phyloP scores from a whole-genome alignment of 2,797 vertebrate genomes.

The Melanotaenia nigrans region DNA sequence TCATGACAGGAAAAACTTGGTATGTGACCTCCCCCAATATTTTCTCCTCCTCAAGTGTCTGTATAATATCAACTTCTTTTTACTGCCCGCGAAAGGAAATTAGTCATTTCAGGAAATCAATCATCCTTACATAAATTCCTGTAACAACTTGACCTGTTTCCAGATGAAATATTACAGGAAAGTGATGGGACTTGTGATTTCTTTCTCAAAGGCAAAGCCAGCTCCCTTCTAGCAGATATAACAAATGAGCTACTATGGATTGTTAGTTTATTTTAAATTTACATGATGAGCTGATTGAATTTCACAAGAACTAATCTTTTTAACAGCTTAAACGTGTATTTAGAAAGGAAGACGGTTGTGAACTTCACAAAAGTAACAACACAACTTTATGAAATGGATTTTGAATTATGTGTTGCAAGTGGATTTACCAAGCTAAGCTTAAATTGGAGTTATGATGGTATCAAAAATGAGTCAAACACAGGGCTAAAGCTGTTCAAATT shows the following conservation, averaged over 20 bases:
- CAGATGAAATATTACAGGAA: conserved; percentile 64
- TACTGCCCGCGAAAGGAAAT: conserved; percentile 70
- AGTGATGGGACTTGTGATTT: conserved; percentile 48
- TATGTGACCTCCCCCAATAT: conserved; percentile 56
- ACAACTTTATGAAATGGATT: conserved; percentile 39
- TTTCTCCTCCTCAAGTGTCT: conserved; percentile 60
- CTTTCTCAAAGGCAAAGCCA: conserved; percentile 44
- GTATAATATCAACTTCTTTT: conserved; percentile 69
- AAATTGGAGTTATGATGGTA: conserved; percentile 26
- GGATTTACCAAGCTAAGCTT: conserved; percentile 33
- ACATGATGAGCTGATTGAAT: conserved; percentile 46
- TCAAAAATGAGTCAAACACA: conserved; percentile 57
- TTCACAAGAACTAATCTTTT: conserved; percentile 42
- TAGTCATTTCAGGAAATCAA: conserved; percentile 79
- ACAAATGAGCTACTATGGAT: conserved; percentile 61
- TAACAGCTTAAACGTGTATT: conserved; percentile 40
- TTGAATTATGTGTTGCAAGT: conserved; percentile 22
- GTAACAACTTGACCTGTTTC: conserved; percentile 76
- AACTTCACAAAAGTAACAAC: conserved; percentile 32
- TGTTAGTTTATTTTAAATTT: conserved; percentile 54
- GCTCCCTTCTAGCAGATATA: conserved; percentile 55
- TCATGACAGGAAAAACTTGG: conserved; percentile 48
- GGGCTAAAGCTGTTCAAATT: conserved; percentile 65
- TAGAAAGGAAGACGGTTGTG: conserved; percentile 9
- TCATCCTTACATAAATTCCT: conserved; percentile 73